These are phyloP conservation scores for Labrus mixtus DNA, from an alignment of 2,113 vertebrate genomes.

Conservation along the genomic window DNA sequence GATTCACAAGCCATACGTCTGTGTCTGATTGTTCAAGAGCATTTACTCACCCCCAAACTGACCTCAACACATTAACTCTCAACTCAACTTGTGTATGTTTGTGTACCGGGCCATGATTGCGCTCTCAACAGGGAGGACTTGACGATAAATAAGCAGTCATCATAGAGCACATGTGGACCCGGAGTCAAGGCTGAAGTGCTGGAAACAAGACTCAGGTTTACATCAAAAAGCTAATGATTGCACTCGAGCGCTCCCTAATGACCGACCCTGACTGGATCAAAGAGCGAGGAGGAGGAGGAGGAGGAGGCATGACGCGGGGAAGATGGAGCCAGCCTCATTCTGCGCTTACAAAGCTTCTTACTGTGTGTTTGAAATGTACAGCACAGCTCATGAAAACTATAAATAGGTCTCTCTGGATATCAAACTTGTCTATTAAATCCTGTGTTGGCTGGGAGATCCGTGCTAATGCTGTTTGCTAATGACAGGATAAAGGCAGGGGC, in stretches of 20 bases:
- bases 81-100: not conserved
- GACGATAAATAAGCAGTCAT: not conserved
- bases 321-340: constrained; percentile 16
- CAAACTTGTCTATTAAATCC: constrained; percentile 47
- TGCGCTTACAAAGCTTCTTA: constrained; percentile 32
- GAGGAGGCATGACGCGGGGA: not conserved
- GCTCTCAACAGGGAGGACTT: not conserved
- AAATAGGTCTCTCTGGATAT: constrained; percentile 45
- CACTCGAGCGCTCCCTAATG: constrained; percentile 5
- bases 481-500: constrained; percentile 30
- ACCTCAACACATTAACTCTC: not conserved
- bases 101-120: not conserved
- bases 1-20: too few relatives aligned
- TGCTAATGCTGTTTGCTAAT: constrained; percentile 49
- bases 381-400: constrained; percentile 32
- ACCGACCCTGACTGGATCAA: constrained; percentile 30
- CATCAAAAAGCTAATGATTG: constrained; percentile 16
- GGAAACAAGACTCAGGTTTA: not conserved
- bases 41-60: constrained; percentile 2
- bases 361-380: constrained; percentile 44
- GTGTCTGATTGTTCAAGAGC: too few relatives aligned
- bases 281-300: constrained; percentile 11
- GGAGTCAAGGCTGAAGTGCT: not conserved
- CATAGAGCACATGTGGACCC: not conserved
- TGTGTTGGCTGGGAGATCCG: constrained; percentile 45